Conservation (phyloP, 2,797 vertebrate species). For the Acanthis flammea region DNA sequence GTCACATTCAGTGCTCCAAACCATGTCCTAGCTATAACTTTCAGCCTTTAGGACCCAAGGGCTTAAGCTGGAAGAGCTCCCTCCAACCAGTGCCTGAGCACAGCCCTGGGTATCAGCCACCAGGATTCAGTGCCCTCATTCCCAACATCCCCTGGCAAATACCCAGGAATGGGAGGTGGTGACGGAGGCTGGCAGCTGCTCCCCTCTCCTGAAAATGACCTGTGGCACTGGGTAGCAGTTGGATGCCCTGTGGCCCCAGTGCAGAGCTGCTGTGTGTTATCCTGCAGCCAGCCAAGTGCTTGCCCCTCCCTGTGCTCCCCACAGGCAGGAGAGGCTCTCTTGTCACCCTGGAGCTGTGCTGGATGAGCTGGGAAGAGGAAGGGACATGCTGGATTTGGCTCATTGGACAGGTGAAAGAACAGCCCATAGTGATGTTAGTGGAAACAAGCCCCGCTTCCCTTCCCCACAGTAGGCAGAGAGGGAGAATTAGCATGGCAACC, state of each 20-base stretch:
- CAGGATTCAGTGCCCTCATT: accelerated
- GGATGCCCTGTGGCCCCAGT: no score
- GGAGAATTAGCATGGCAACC: not conserved
- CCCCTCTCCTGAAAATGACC: not conserved
- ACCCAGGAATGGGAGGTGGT: not conserved
- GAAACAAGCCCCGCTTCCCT: not conserved
- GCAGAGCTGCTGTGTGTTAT: not conserved
- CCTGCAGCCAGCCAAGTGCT: not conserved
- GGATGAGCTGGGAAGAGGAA: not conserved
- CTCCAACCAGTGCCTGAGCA: not conserved
- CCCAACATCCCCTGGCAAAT: not conserved
- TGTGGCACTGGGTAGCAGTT: not conserved
- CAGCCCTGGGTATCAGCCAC: not conserved
- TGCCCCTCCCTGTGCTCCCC: not conserved
- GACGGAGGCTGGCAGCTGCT: not conserved
- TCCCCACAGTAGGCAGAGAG: not conserved
- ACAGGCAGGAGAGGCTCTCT: not conserved
- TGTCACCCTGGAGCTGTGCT: not conserved
- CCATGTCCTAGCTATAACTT: not conserved
- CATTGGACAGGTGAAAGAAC: not conserved
- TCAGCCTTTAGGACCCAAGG: not conserved
- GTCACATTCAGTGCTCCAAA: not conserved
- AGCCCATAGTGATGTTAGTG: not conserved
- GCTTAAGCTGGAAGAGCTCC: not conserved
- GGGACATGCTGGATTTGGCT: not conserved